Percentiles rank a stretch among this genome's conserved stretches.
These are phyloP conservation scores for Euleptes europaea DNA, from an alignment of 2,113 vertebrate species.

Conservation along the genomic window DNA sequence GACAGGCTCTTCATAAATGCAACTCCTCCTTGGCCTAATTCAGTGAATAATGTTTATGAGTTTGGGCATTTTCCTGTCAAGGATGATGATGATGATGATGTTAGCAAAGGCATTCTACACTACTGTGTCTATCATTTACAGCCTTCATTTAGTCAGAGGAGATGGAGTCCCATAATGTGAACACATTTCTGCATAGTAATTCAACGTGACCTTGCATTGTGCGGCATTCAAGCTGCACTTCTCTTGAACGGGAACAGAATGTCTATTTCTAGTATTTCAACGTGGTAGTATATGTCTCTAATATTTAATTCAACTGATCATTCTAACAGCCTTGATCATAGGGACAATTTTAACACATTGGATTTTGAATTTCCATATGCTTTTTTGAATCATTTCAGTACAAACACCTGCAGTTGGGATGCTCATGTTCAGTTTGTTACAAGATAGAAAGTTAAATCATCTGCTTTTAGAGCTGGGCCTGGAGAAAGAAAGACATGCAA, in stretches of 20 bases:
- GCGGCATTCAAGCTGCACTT: neutral
- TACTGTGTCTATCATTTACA: conserved; percentile 4
- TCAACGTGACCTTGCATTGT: neutral
- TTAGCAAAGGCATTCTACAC: neutral
- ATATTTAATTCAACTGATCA: neutral
- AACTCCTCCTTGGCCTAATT: neutral
- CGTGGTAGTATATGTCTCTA: accelerated
- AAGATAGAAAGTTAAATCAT: neutral
- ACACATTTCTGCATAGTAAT: neutral
- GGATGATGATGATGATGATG: neutral
- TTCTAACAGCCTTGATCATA: neutral
- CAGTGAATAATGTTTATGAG: neutral
- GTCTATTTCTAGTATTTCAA: neutral
- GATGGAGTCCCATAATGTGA: conserved; percentile 2
- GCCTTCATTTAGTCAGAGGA: neutral
- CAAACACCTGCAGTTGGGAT: neutral
- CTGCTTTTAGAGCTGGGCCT: neutral
- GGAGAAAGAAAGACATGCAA: neutral
- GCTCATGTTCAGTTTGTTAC: neutral
- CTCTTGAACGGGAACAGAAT: neutral
- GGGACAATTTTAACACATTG: neutral
- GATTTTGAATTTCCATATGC: neutral
- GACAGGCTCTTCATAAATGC: conserved; percentile 21
- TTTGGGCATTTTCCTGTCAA: conserved; percentile 10
- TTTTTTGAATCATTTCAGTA: neutral